phyloP scores from a whole-genome alignment of 2,888 invertebrate species.

The Cybosia mesomella region DNA sequence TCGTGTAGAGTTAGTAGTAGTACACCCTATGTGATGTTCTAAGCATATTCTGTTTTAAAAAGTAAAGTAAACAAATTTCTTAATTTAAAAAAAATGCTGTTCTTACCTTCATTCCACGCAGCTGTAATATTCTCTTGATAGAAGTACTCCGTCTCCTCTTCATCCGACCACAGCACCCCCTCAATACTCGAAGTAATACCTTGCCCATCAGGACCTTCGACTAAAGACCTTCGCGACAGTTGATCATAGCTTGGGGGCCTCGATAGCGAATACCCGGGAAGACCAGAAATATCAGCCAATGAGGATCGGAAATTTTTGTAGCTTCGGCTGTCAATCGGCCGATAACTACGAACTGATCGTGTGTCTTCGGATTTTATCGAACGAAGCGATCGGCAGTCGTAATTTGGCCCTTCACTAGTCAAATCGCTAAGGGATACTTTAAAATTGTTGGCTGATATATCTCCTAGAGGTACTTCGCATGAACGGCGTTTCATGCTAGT shows the following conservation, averaged over 20 bases:
- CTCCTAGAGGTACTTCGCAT: slow-evolving; percentile 82
- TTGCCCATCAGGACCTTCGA: slow-evolving; percentile 73
- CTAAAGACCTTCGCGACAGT: slow-evolving; percentile 78
- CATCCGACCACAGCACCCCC: slow-evolving; percentile 85
- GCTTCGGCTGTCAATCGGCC: slow-evolving; percentile 80
- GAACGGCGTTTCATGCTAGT: slow-evolving; percentile 82
- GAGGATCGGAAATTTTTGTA: slow-evolving; percentile 82
- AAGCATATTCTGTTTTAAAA: too few relatives aligned
- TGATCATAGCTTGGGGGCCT: slow-evolving; percentile 82
- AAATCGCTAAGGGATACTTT: slow-evolving; percentile 82
- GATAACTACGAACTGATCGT: slow-evolving; percentile 69
- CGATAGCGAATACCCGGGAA: slow-evolving; percentile 72
- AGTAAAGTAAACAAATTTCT: too few relatives aligned
- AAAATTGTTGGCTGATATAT: slow-evolving; percentile 80
- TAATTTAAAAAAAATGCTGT: background rate
- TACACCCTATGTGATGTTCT: too few relatives aligned
- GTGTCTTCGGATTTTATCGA: slow-evolving; percentile 78
- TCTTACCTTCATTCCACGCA: slow-evolving; percentile 84
- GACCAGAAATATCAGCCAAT: slow-evolving; percentile 73
- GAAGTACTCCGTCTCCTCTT: slow-evolving; percentile 84
- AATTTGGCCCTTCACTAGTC: slow-evolving; percentile 70
- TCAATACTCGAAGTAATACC: slow-evolving; percentile 84
- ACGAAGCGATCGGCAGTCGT: slow-evolving; percentile 75
- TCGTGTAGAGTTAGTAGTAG: too few relatives aligned
- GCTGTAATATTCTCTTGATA: slow-evolving; percentile 83